Evolutionary conservation across 2,797 vertebrate genomes (phyloP).

Genomic region (Gymnopithys bicolor): DNA sequence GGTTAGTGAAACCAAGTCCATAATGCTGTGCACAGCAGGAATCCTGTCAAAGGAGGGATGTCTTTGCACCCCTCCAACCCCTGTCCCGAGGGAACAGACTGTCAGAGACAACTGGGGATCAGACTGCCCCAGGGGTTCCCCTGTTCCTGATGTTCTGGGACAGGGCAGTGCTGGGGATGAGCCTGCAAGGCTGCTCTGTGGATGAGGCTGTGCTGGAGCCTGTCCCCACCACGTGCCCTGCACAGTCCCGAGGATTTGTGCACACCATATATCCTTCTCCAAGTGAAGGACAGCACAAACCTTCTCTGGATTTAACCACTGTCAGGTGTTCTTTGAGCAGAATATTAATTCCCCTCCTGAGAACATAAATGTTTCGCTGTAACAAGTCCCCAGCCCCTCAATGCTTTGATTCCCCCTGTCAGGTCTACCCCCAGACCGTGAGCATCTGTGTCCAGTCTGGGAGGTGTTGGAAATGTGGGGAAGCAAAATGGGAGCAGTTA

Average conservation of each 20-base stretch:
- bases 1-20: neutral
- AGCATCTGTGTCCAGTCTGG: conserved; percentile 10
- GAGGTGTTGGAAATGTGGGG: conserved; percentile 15
- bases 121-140: neutral
- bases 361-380: conserved; percentile 12
- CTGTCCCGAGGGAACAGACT: accelerated
- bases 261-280: neutral
- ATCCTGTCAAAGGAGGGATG: neutral
- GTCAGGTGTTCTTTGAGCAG: conserved; percentile 20
- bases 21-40: neutral
- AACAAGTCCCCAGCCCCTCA: neutral
- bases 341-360: conserved; percentile 5
- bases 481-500: neutral
- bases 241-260: neutral
- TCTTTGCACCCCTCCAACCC: neutral
- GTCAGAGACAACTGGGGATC: neutral
- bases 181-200: accelerated
- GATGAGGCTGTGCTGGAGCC: neutral
- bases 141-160: neutral
- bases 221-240: accelerated
- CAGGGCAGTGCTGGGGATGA: accelerated
- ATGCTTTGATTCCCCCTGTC: conserved; percentile 30
- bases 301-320: neutral
- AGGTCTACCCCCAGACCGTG: neutral
- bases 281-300: neutral